Conservation (phyloP, 2,888 invertebrate genomes). For the Priapulus caudatus region DNA sequence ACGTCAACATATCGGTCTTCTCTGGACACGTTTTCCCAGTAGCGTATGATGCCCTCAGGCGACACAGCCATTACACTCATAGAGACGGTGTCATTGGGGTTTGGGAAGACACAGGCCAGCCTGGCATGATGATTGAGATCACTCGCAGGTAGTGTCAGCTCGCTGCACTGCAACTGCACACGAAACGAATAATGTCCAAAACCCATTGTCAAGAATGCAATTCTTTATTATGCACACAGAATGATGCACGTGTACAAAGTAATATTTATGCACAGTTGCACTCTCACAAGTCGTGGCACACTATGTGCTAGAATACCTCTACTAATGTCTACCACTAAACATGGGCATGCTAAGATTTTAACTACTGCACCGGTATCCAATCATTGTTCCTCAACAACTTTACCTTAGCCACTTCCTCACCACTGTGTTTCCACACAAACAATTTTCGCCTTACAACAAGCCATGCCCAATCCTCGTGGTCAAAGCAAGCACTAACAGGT, state of each 20-base stretch:
- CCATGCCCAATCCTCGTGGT: slow-evolving; percentile 64
- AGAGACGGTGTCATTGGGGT: slow-evolving; percentile 42
- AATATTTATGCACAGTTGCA: too few relatives aligned
- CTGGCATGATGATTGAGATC: slow-evolving; percentile 62
- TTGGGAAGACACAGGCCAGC: slow-evolving; percentile 58
- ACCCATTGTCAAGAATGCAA: slow-evolving; percentile 11
- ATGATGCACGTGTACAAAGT: slow-evolving; percentile 25
- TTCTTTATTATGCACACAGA: slow-evolving; percentile 16
- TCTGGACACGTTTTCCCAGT: slow-evolving; percentile 79
- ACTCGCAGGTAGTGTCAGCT: slow-evolving; percentile 75
- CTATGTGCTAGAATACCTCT: too few relatives aligned
- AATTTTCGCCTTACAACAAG: slow-evolving; percentile 70
- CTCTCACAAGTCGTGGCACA: too few relatives aligned
- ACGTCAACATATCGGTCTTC: slow-evolving; percentile 73
- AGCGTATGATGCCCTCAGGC: slow-evolving; percentile 81
- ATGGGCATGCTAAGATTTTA: too few relatives aligned
- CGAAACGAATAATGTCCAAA: slow-evolving; percentile 12
- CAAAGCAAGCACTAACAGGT: slow-evolving; percentile 49
- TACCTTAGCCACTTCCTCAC: slow-evolving; percentile 14
- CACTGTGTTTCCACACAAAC: slow-evolving; percentile 57
- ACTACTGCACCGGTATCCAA: too few relatives aligned
- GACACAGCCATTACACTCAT: slow-evolving; percentile 77
- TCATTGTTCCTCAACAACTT: not conserved
- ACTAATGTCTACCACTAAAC: too few relatives aligned
- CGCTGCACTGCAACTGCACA: slow-evolving; percentile 54